phyloP scores from a whole-genome alignment of 2,888 invertebrate species.

The Portevinia maculata region DNA sequence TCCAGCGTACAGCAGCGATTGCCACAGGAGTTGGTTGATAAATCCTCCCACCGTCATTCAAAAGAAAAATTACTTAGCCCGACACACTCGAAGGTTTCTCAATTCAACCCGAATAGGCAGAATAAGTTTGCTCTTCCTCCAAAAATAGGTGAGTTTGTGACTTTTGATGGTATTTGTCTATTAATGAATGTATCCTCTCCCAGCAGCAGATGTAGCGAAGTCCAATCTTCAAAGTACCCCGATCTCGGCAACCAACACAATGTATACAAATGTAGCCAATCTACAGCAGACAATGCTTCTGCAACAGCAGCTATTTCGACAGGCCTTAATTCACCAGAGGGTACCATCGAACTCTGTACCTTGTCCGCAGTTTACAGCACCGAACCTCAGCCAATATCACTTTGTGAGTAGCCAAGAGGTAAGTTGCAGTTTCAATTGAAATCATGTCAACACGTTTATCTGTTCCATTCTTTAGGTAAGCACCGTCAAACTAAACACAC shows the following conservation, averaged over 20 bases:
- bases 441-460: too few relatives aligned
- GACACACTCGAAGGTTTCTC: conserved; percentile 43
- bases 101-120: conserved; percentile 30
- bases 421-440: conserved; percentile 61
- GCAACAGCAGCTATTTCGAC: conserved; percentile 87
- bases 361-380: conserved; percentile 83
- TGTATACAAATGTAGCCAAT: conserved; percentile 88
- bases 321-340: conserved; percentile 82
- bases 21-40: conserved; percentile 26
- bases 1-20: conserved; percentile 46
- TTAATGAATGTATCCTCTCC: neutral
- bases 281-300: conserved; percentile 87
- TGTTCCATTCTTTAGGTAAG: conserved; percentile 62
- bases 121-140: conserved; percentile 24
- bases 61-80: conserved; percentile 64
- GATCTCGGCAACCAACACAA: conserved; percentile 84
- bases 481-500: conserved; percentile 58
- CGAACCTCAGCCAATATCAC: conserved; percentile 85
- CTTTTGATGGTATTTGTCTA: neutral
- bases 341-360: conserved; percentile 68
- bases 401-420: conserved; percentile 85
- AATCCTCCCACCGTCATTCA: conserved; percentile 28
- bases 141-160: conserved; percentile 27
- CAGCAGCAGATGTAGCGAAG: conserved; percentile 20
- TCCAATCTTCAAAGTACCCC: conserved; percentile 41